A percentile compares a stretch with the other conserved stretches of the same genome.
phyloP scores from a whole-genome alignment of 2,113 vertebrate species.

The Callionymus lyra region DNA sequence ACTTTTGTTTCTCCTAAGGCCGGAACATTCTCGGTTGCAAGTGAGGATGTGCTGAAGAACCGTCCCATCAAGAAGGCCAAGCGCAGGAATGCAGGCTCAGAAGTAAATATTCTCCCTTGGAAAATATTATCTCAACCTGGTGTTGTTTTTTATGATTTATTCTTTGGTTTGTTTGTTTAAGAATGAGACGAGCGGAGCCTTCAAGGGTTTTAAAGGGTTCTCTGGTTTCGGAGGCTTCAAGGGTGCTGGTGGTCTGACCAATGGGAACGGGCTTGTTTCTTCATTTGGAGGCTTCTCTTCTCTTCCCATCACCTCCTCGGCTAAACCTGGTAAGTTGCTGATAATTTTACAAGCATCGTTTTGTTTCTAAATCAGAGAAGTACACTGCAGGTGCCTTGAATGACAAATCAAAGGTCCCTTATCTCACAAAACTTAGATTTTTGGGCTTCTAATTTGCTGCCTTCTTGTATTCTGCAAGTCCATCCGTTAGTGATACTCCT shows the following conservation, averaged over 20 bases:
- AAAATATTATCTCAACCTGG: too few relatives aligned
- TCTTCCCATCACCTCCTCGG: conserved; percentile 37
- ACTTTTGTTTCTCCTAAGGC: conserved; percentile 63
- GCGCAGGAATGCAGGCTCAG: conserved; percentile 70
- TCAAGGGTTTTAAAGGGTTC: conserved; percentile 88
- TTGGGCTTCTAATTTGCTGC: too few relatives aligned
- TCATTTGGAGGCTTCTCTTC: conserved; percentile 56
- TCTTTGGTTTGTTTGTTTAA: conserved; percentile 43
- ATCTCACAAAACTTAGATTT: too few relatives aligned
- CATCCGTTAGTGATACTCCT: too few relatives aligned
- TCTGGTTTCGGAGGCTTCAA: conserved; percentile 67
- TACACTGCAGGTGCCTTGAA: too few relatives aligned
- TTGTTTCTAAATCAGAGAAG: too few relatives aligned
- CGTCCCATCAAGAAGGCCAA: conserved; percentile 92
- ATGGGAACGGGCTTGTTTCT: conserved; percentile 66
- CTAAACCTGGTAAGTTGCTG: conserved; percentile 66
- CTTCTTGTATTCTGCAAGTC: too few relatives aligned
- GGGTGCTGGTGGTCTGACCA: conserved; percentile 68
- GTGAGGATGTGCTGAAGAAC: conserved; percentile 85
- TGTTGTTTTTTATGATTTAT: background rate
- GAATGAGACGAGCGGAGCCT: conserved; percentile 75
- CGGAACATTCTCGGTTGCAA: conserved; percentile 86
- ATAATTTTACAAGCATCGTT: too few relatives aligned
- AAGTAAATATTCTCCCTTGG: conserved; percentile 60
- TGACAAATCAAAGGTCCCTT: too few relatives aligned